phyloP scores from a whole-genome alignment of 2,797 vertebrate genomes.

The Epinephelus coioides region DNA sequence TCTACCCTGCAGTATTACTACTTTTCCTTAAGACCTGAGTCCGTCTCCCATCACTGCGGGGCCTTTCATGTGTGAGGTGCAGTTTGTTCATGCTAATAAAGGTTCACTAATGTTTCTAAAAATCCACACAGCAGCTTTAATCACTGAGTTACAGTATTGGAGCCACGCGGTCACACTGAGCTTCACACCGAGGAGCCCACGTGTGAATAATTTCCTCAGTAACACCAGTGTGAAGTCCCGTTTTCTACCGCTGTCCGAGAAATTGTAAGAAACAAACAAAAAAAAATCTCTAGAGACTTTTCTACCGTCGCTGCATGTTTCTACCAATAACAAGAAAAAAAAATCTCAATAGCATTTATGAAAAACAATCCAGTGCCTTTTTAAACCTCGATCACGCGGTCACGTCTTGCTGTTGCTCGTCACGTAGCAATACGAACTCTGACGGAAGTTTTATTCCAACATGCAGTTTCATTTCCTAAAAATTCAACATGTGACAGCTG shows the following conservation, averaged over 20 bases:
- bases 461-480: background rate
- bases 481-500: background rate
- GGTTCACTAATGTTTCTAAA: background rate
- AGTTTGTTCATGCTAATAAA: background rate
- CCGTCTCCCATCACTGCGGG: background rate
- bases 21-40: no score
- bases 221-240: background rate
- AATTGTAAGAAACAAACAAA: conserved; percentile 56
- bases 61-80: background rate
- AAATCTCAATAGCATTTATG: conserved; percentile 64
- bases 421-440: no score
- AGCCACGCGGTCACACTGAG: no score
- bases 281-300: conserved; percentile 25
- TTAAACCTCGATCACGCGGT: conserved; percentile 81
- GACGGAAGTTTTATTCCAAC: background rate
- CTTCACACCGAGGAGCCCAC: background rate
- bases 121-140: background rate
- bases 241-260: conserved; percentile 51
- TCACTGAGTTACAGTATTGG: background rate
- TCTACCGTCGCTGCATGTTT: conserved; percentile 89
- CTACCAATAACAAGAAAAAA: conserved; percentile 70
- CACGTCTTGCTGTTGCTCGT: conserved; percentile 31
- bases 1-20: no score
- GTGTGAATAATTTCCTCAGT: background rate
- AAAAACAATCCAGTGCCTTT: conserved; percentile 92